Conservation (phyloP, 23 tunicate species). For the Ascidia mentula region DNA sequence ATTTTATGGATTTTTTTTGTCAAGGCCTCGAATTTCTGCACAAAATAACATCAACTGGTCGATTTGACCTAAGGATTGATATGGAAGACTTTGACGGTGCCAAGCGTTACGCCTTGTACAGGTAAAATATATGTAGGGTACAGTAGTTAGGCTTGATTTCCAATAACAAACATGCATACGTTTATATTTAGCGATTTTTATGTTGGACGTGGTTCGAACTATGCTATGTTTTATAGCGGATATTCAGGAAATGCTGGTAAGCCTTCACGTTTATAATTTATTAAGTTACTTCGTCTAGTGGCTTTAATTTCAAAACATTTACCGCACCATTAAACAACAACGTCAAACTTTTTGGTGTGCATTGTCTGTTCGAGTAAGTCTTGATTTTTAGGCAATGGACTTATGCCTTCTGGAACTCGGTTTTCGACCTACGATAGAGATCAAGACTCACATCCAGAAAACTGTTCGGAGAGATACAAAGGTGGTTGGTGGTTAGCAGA, state of each 20-base stretch:
- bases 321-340: no score
- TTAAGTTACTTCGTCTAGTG: no score
- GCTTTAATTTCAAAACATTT: no score
- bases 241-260: no score
- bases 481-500: slow-evolving; percentile 41
- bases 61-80: slow-evolving; percentile 19
- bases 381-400: neutral
- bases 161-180: neutral
- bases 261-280: no score
- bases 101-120: neutral
- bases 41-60: neutral
- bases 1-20: neutral
- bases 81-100: slow-evolving; percentile 19
- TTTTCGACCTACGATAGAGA: slow-evolving; percentile 31
- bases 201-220: neutral
- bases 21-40: neutral
- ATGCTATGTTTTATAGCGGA: neutral
- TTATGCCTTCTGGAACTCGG: neutral
- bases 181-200: neutral
- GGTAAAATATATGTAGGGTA: neutral
- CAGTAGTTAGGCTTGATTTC: neutral
- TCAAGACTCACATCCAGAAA: slow-evolving; percentile 15
- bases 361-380: no score
- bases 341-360: no score
- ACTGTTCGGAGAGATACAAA: slow-evolving; percentile 18